Percentiles rank a stretch among this genome's conserved stretches.
These are phyloP conservation scores for Mesoligia furuncula DNA, from an alignment of 2,888 invertebrate species.

Conservation along the genomic window DNA sequence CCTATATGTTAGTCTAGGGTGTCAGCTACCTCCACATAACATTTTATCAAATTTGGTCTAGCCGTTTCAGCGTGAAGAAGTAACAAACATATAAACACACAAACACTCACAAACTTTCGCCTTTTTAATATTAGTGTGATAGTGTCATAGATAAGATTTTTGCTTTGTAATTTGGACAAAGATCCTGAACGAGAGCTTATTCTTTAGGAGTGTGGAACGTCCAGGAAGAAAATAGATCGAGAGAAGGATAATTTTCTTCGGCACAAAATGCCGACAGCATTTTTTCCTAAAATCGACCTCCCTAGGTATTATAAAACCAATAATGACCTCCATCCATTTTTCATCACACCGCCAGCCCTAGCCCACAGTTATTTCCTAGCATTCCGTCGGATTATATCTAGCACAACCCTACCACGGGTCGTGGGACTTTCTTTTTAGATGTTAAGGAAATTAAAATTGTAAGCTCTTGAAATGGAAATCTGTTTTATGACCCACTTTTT, in stretches of 20 bases:
- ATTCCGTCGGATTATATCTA: slow-evolving; percentile 41
- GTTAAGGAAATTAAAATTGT: slow-evolving; percentile 61
- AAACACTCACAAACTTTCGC: no score
- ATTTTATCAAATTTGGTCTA: no score
- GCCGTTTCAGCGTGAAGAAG: no score
- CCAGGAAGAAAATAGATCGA: background rate
- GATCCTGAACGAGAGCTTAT: background rate
- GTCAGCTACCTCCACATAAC: no score
- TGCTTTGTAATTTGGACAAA: background rate
- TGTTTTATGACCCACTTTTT: slow-evolving; percentile 32
- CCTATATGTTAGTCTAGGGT: no score
- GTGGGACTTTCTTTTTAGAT: slow-evolving; percentile 37
- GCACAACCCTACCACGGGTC: slow-evolving; percentile 38
- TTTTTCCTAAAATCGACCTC: background rate
- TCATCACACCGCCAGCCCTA: slow-evolving; percentile 8
- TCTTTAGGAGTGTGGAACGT: background rate
- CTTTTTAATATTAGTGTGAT: no score
- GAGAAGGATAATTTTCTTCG: background rate
- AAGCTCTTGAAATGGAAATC: slow-evolving; percentile 41
- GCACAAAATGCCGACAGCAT: background rate
- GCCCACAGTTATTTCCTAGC: slow-evolving; percentile 43
- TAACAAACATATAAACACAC: no score
- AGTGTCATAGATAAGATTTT: no score
- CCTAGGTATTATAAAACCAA: background rate
- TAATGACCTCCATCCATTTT: slow-evolving; percentile 4